A percentile compares a stretch with the other conserved stretches of the same genome.
Evolutionary conservation across 2,113 vertebrate genomes (phyloP).

Genomic region (Ovis aries): ARS-UI_Ramb_v3.0 NC_056064.1:4118001-4118500

Average conservation of each 20-base stretch:
- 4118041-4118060: neutral
- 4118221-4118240: neutral
- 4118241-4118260: neutral
- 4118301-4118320: neutral
- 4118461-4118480: fast-evolving
- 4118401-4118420: neutral
- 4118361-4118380: neutral
- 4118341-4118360: neutral
- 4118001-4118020: neutral
- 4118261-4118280: neutral
- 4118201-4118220: neutral
- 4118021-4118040: neutral
- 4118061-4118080: neutral
- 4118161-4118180: neutral
- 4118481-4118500: neutral
- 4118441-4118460: neutral
- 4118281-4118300: neutral
- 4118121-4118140: fast-evolving
- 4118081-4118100: neutral
- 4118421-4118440: neutral
- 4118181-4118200: neutral
- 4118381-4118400: neutral
- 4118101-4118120: neutral
- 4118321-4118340: fast-evolving
- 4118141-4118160: neutral